These are phyloP conservation scores for Scaptodrosophila lebanonensis DNA, from an alignment of 1,140 invertebrate species.

Conservation along the genomic window DNA sequence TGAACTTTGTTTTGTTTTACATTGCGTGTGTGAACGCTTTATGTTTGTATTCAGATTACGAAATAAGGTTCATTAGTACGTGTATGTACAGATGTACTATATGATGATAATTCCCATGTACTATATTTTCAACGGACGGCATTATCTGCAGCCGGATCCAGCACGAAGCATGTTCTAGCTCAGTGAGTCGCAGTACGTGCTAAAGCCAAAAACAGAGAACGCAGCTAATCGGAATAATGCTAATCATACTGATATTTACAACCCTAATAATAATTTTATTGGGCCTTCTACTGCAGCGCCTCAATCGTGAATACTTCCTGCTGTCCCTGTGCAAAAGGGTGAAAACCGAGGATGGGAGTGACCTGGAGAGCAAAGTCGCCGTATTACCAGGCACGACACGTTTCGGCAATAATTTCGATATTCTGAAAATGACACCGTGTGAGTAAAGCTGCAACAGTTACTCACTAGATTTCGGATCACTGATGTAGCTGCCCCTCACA, in stretches of 20 bases:
- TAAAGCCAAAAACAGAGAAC: not conserved
- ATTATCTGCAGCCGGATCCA: too few species aligned
- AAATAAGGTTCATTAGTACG: too few species aligned
- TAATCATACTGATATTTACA: constrained; percentile 15
- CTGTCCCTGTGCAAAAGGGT: constrained; percentile 38
- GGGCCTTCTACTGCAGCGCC: constrained; percentile 22
- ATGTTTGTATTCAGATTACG: too few species aligned
- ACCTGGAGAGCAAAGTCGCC: constrained; percentile 38
- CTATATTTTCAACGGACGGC: too few species aligned
- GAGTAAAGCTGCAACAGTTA: not conserved
- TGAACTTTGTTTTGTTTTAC: too few species aligned
- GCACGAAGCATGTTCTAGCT: too few species aligned
- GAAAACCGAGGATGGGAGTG: constrained; percentile 47
- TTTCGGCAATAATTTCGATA: constrained; percentile 70
- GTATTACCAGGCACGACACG: constrained; percentile 46
- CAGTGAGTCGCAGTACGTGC: not conserved
- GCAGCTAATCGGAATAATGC: constrained; percentile 18
- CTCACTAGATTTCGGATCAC: not conserved
- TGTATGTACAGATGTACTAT: too few species aligned
- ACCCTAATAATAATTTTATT: constrained; percentile 13
- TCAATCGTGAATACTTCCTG: constrained; percentile 50
- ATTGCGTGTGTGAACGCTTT: too few species aligned
- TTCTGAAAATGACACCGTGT: constrained; percentile 46
- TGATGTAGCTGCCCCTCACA: not conserved
- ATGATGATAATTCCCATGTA: too few species aligned